A percentile compares a stretch with the other conserved stretches of the same genome.
phyloP scores from a whole-genome alignment of 92 coral and sea anemone genomes.

The Bergia sp. region DNA sequence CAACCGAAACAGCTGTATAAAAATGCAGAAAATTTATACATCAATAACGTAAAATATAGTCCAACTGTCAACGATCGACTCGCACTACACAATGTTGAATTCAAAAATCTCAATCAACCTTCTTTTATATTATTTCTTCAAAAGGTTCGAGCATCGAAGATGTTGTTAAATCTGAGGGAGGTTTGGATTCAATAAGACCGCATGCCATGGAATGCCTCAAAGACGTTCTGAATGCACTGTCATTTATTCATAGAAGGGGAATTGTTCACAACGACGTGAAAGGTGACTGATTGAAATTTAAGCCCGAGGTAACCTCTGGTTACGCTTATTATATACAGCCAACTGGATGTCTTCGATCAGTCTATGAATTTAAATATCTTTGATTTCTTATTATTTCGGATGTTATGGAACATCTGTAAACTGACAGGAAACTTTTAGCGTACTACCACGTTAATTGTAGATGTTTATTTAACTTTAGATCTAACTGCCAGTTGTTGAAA shows the following conservation, averaged over 20 bases:
- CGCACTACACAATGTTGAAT: not conserved
- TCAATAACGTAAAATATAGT: too few relatives aligned
- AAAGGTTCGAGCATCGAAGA: conserved; percentile 57
- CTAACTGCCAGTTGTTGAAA: too few relatives aligned
- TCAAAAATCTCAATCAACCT: not conserved
- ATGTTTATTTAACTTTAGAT: too few relatives aligned
- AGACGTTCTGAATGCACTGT: conserved; percentile 59
- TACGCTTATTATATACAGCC: too few relatives aligned
- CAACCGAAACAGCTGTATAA: too few relatives aligned
- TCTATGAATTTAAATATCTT: too few relatives aligned
- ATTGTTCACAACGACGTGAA: conserved; percentile 69
- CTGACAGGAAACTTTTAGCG: too few relatives aligned
- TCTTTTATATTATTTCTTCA: not conserved
- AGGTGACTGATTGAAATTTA: conserved; percentile 39
- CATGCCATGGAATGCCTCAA: conserved; percentile 36
- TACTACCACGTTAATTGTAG: too few relatives aligned
- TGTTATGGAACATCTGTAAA: too few relatives aligned
- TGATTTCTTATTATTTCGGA: too few relatives aligned
- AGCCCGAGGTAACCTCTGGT: not conserved
- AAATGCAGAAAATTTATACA: too few relatives aligned
- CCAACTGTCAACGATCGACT: not conserved
- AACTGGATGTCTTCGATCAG: too few relatives aligned
- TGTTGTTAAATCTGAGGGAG: not conserved
- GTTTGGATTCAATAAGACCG: not conserved
- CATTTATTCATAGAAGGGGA: conserved; percentile 64